These are phyloP conservation scores for Cacoxenus indagator DNA, from an alignment of 2,888 invertebrate genomes.

Conservation along the genomic window DNA sequence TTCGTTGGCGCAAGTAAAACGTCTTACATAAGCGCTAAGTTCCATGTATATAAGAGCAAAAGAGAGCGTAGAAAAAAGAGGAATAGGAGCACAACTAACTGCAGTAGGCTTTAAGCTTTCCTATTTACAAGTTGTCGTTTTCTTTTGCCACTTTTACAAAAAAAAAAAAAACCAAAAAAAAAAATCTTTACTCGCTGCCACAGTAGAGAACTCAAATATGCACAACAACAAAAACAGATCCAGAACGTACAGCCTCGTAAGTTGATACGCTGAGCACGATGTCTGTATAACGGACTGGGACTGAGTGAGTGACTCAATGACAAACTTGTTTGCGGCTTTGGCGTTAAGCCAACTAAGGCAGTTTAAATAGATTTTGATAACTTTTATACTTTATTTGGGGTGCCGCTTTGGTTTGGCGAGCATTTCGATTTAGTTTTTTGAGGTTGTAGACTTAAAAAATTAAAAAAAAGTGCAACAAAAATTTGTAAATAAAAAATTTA, in stretches of 20 bases:
- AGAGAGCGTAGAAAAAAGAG: neutral
- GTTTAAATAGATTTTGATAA: slow-evolving; percentile 11
- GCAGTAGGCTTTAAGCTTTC: neutral
- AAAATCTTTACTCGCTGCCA: neutral
- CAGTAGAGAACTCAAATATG: slow-evolving; percentile 6
- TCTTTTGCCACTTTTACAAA: too few relatives aligned
- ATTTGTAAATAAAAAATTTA: neutral
- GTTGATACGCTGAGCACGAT: neutral
- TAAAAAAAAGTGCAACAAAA: too few relatives aligned
- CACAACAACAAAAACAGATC: neutral
- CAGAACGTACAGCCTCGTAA: neutral
- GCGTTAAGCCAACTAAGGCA: slow-evolving; percentile 6
- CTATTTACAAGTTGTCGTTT: too few relatives aligned
- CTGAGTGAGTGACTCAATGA: neutral
- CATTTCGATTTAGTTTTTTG: neutral
- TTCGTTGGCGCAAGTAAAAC: slow-evolving; percentile 1
- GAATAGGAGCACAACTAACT: neutral
- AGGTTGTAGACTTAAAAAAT: too few relatives aligned
- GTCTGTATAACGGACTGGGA: neutral
- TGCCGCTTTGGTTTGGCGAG: neutral
- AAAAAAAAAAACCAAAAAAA: too few relatives aligned
- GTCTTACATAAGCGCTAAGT: slow-evolving; percentile 13
- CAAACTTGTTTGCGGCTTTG: slow-evolving; percentile 10
- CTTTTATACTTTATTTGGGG: neutral
- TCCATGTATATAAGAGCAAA: neutral